Evolutionary conservation across 2,888 invertebrate genomes (phyloP), one percentile per base, ranked within the genome.

Genomic region (Ochropleura plecta): DNA sequence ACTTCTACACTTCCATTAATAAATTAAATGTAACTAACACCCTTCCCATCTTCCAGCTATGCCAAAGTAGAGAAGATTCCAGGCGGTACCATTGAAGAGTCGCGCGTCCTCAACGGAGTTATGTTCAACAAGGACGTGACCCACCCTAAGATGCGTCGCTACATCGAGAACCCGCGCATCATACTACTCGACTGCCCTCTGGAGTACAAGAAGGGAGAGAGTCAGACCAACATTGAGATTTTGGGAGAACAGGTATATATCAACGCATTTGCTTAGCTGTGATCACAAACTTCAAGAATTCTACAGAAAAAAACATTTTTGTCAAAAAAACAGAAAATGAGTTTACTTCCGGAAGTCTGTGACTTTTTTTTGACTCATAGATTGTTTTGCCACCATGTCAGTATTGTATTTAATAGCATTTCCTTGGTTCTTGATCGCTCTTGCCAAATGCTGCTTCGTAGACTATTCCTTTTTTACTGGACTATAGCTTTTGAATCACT

Each of bases 91-190:
- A 98, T 99, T 75, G 99, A 99, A 89, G 99, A 99, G 85, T 99
- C 99, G 0, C 97, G 97, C 84, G 99, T 99, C 10, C 96, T 99
- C 53, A 98, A 97, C 86, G 99, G 99, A 59, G 98, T 99, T 18
- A 99, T 99, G 99, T 94, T 99, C 76, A 99, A 99, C 96, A 99
- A 99, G 95, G 99, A 99, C 93, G 99, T 99, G 1, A 99, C 99
- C 0, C 99, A 99, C 94, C 98, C 99, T 0, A 99, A 99, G 97
- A 99, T 99, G 99, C 97, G 97, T 87, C 97, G 99, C 63, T 97
- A 97, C 88, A 99, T 99, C 88, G 98, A 99, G 94, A 99, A 99
- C 94, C 99, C 99, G 0, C 97, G 99, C 86, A 99, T 99, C 90
- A 96, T 99, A 0, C 96, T 99, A 70, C 96, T 99, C 48, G 99